Evolutionary conservation across 2,113 vertebrate genomes (phyloP).

Genomic region (Psilopsiagon aurifrons): DNA sequence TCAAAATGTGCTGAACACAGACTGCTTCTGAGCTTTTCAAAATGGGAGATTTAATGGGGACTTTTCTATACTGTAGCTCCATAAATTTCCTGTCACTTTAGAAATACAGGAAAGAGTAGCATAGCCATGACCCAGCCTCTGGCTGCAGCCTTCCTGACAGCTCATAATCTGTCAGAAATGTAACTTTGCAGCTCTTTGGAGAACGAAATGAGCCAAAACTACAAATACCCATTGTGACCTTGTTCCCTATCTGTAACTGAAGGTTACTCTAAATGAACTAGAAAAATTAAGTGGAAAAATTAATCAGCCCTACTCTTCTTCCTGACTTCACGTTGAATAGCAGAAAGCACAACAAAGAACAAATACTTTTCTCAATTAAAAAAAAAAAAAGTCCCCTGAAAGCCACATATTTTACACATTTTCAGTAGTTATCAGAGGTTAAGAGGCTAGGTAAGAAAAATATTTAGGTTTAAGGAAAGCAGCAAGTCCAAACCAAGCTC

Average conservation of each 20-base stretch:
- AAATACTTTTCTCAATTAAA: not conserved
- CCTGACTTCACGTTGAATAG: not conserved
- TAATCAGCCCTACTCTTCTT: not conserved
- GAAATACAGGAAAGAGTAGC: conserved; percentile 31
- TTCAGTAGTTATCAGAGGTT: not conserved
- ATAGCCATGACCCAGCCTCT: not conserved
- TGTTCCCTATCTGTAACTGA: not conserved
- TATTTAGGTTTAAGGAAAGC: not conserved
- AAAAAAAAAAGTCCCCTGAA: not conserved
- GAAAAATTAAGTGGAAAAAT: not conserved
- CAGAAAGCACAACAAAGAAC: not conserved
- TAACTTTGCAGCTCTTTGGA: not conserved
- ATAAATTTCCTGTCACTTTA: not conserved
- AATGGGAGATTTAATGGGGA: not conserved
- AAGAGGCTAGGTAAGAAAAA: not conserved
- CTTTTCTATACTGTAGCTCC: not conserved
- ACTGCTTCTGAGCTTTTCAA: not conserved
- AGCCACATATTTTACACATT: not conserved
- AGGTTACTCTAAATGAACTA: not conserved
- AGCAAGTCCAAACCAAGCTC: not conserved
- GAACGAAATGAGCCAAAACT: not conserved
- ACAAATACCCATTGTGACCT: not conserved
- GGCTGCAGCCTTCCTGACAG: not conserved
- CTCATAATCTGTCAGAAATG: not conserved
- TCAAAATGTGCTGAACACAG: not conserved